These are phyloP conservation scores for Apeira syringaria DNA, from an alignment of 2,888 invertebrate species.

Conservation along the genomic window DNA sequence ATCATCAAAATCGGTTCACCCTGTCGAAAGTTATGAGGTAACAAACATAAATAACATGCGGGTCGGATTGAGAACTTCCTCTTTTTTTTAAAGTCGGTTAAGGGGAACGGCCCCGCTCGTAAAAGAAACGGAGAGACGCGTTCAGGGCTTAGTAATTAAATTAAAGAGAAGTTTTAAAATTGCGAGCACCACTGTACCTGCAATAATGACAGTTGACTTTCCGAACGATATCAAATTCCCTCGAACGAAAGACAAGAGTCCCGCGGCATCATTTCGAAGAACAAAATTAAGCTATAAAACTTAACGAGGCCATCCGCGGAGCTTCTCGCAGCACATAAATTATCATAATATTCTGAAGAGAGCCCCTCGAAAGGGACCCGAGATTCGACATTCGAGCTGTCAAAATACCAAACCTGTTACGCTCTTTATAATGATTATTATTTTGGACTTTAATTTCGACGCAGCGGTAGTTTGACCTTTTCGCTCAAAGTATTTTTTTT, in stretches of 20 bases:
- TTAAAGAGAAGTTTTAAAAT: not conserved
- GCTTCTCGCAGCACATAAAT: constrained; percentile 48
- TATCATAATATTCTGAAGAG: constrained; percentile 34
- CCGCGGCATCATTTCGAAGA: constrained; percentile 29
- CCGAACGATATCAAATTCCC: constrained; percentile 22
- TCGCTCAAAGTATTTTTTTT: constrained; percentile 67
- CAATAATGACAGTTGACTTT: not conserved
- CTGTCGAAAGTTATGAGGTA: too few species aligned
- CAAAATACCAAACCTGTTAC: constrained; percentile 60
- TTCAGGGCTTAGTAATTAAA: not conserved
- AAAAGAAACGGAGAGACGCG: not conserved
- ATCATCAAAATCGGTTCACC: too few species aligned
- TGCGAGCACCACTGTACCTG: not conserved
- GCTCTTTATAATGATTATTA: constrained; percentile 69
- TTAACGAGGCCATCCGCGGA: constrained; percentile 58
- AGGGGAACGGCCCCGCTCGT: too few species aligned
- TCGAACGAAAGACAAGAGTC: constrained; percentile 11
- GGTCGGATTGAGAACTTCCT: too few species aligned
- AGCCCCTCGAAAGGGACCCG: constrained; percentile 43
- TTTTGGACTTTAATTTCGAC: constrained; percentile 71
- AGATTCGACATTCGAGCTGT: constrained; percentile 59
- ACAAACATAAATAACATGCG: too few species aligned
- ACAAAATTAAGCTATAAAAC: constrained; percentile 69
- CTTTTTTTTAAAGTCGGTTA: too few species aligned
- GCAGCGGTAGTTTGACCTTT: constrained; percentile 72